Evolutionary conservation across 2,888 invertebrate species (phyloP).

Genomic region (Cephus rjabovi): DNA sequence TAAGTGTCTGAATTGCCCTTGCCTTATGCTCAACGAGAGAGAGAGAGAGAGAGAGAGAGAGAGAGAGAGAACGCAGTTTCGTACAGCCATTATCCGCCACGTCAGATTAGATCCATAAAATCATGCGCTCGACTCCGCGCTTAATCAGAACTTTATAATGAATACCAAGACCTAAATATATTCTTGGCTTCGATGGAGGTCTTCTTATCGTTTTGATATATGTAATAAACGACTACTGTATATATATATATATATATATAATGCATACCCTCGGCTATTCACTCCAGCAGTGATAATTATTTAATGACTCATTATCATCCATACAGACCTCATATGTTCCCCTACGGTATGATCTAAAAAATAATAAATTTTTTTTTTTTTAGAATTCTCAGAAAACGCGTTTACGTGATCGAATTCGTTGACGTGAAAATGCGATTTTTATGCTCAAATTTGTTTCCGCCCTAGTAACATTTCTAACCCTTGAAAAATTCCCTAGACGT

Average conservation of each 20-base stretch:
- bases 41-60: too few relatives aligned
- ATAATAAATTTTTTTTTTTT: background rate
- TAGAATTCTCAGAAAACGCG: background rate
- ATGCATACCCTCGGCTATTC: background rate
- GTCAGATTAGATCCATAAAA: conserved; percentile 3
- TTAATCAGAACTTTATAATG: conserved; percentile 44
- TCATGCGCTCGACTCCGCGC: background rate
- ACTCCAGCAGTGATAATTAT: conserved; percentile 35
- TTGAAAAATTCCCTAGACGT: background rate
- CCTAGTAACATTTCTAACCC: background rate
- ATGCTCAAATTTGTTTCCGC: too few relatives aligned
- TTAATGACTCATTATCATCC: conserved; percentile 48
- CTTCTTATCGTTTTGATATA: background rate
- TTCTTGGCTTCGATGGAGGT: background rate
- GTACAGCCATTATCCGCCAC: background rate
- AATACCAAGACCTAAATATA: conserved; percentile 17
- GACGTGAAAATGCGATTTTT: too few relatives aligned
- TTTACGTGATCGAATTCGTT: background rate
- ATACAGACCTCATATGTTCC: background rate
- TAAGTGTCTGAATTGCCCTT: background rate
- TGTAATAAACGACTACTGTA: background rate
- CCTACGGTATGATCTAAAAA: background rate
- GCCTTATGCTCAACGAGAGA: background rate
- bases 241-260: background rate
- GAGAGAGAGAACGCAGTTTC: background rate